Evolutionary conservation across 1,140 invertebrate species (phyloP).

Genomic region (Dreissena polymorpha): DNA sequence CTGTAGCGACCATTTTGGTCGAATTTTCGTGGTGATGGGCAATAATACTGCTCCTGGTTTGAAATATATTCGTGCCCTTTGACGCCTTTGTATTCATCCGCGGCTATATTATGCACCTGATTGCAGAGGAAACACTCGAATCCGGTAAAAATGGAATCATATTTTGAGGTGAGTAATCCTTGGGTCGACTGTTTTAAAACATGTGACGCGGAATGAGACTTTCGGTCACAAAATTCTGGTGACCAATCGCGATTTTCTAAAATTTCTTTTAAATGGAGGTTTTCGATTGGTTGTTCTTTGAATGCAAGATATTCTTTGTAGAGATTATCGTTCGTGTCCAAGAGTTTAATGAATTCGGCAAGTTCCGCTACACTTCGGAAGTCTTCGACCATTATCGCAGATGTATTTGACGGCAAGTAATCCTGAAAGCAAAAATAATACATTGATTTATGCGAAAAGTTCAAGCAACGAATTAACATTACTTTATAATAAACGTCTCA

Average conservation of each 20-base stretch:
- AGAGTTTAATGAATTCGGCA: slow-evolving; percentile 80
- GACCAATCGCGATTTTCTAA: slow-evolving; percentile 78
- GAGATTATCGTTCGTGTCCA: slow-evolving; percentile 82
- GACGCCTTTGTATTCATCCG: slow-evolving; percentile 51
- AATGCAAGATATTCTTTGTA: too few relatives aligned
- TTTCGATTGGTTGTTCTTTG: slow-evolving; percentile 78
- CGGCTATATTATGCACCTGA: slow-evolving; percentile 71
- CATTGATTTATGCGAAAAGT: too few relatives aligned
- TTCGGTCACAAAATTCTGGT: slow-evolving; percentile 14
- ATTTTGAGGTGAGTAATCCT: slow-evolving; percentile 70
- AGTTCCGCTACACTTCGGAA: slow-evolving; percentile 82
- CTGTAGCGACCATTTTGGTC: slow-evolving; percentile 57
- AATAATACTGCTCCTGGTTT: slow-evolving; percentile 83
- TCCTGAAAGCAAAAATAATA: slow-evolving; percentile 55
- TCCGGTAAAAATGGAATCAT: slow-evolving; percentile 78
- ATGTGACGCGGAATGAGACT: background rate
- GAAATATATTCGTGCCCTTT: slow-evolving; percentile 20
- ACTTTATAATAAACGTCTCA: too few relatives aligned
- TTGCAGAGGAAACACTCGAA: slow-evolving; percentile 86
- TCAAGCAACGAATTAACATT: too few relatives aligned
- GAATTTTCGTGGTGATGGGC: slow-evolving; percentile 81
- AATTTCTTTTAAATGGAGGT: slow-evolving; percentile 77
- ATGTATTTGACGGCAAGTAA: slow-evolving; percentile 76
- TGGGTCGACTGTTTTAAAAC: slow-evolving; percentile 68
- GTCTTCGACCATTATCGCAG: slow-evolving; percentile 84